Base-by-base conservation (phyloP, 2,113 vertebrate species). In the Hemicordylus capensis region DNA sequence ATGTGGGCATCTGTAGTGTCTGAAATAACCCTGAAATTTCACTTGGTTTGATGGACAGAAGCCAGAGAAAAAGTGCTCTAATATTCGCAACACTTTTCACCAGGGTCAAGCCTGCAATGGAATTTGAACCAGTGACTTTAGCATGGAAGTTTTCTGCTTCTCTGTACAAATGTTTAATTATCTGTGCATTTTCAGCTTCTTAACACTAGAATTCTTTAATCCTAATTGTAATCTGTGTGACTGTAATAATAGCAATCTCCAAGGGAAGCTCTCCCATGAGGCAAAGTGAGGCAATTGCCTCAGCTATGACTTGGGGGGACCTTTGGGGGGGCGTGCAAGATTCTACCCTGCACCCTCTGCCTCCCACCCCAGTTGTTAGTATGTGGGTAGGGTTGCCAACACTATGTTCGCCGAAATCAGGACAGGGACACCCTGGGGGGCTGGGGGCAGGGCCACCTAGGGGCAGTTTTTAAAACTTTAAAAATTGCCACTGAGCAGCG, bases 21-120 rank as follows among this genome's bases (percentile, higher is more conserved):
- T 70, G 48, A 42, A 19, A 58, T n/a, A 64, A 24, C 48, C 37
- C 26, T 58, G 37, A 42, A 24, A 14, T 34, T 26, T 11, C 44
- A 69, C 26, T 39, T 39, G 90, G 89, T 90, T 81, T 84, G 81
- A 82, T 78, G 87, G 89, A 90, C 85, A 89, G 89, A 90, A 93
- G 89, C 89, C 85, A 75, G 12, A 75, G 76, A 84, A 82, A 86
- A 92, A 74, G 5, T 0, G 44, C 85, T 89, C 88, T 89, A 91
- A 89, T 88, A 85, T 85, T 90, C 88, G 85, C 84, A 82, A 81
- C 86, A 59, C 89, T 76, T 88, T 84, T 90, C 76, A 72, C 8
- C 48, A 63, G 37, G 64, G 48, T 39, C 48, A 89, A 83, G 80
- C 73, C 77, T 83, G 83, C 44, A 34, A 72, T 58, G 44, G 19